Evolutionary conservation across 2,797 vertebrate genomes (phyloP), one percentile per base, ranked within the genome.

Genomic region (Neostethus bicornis): DNA sequence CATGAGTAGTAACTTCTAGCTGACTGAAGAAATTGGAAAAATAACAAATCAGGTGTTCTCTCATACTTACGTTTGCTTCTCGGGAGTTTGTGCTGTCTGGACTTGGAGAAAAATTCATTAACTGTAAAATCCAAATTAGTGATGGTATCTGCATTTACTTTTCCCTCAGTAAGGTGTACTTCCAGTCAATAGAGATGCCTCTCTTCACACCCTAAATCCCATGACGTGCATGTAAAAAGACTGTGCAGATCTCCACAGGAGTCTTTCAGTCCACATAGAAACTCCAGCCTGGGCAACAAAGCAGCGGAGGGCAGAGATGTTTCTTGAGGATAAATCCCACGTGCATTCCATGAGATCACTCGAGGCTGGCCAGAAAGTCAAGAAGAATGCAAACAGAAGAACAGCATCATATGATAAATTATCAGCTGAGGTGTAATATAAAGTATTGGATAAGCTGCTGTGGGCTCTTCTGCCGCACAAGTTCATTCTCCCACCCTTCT

Each of bases 281-380:
- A 43, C 51, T 61, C 34, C 43, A 11, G 46, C 48, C 23, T 20
- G 47, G 52, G 43, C 28, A 17, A 60, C 32, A 61, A 38, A 48
- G 34, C 34, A 7, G 64, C 6, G 21, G 47, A 68, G 43, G 4
- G 47, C 43, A 57, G 44, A 53, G 49, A 68, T 38, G 51, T 69
- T 73, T 70, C 64, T 50, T 41, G 41, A 34, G 28, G 46, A 51
- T 68, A 70, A 76, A 59, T 19, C 63, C 78, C 51, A 59, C n/a
- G 62, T 57, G 50, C 61, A 70, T 77, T 85, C 90, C 92, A 91
- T 84, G 92, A 92, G 87, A 90, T 94, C 90, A 93, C 87, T 0
- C 83, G 90, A 86, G 89, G 53, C n/a, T n/a, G 31, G 49, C 55
- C 67, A 73, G 67, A 75, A 72, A 38, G 41, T 57, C 75, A 66